Evolutionary conservation across 2,113 vertebrate genomes (phyloP).

Genomic region (Cynocephalus volans): DNA sequence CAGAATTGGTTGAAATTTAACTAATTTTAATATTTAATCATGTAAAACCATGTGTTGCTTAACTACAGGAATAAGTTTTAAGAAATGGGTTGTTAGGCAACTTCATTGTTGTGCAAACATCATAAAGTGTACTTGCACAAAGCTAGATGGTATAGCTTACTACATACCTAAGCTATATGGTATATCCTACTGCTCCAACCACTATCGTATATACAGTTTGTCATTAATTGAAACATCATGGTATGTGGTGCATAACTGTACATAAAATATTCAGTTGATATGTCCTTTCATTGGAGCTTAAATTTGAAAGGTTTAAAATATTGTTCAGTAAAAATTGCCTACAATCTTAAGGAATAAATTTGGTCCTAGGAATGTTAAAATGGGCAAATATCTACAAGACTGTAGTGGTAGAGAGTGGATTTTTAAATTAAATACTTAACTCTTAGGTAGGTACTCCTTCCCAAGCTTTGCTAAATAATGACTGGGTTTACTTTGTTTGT

Average conservation of each 20-base stretch:
- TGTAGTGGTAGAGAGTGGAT: neutral
- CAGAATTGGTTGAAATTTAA: neutral
- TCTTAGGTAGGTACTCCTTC: neutral
- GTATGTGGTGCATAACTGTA: too few relatives aligned
- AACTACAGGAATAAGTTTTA: too few relatives aligned
- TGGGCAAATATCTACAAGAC: neutral
- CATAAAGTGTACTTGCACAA: too few relatives aligned
- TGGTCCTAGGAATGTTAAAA: neutral
- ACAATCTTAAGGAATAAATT: neutral
- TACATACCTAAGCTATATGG: too few relatives aligned
- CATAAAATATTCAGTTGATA: neutral
- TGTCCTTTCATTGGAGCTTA: neutral
- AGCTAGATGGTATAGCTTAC: too few relatives aligned
- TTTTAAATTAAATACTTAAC: neutral
- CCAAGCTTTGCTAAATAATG: neutral
- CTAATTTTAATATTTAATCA: neutral
- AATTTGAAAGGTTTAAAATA: neutral
- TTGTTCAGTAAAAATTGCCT: neutral
- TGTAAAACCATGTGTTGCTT: too few relatives aligned
- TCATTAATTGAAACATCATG: too few relatives aligned
- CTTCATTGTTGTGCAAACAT: too few relatives aligned
- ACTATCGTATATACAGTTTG: too few relatives aligned
- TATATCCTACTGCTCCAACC: too few relatives aligned
- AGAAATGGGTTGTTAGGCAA: too few relatives aligned
- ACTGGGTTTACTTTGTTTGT: neutral